These are phyloP conservation scores for Solea senegalensis DNA, from an alignment of 2,113 vertebrate genomes.

Conservation along the genomic window DNA sequence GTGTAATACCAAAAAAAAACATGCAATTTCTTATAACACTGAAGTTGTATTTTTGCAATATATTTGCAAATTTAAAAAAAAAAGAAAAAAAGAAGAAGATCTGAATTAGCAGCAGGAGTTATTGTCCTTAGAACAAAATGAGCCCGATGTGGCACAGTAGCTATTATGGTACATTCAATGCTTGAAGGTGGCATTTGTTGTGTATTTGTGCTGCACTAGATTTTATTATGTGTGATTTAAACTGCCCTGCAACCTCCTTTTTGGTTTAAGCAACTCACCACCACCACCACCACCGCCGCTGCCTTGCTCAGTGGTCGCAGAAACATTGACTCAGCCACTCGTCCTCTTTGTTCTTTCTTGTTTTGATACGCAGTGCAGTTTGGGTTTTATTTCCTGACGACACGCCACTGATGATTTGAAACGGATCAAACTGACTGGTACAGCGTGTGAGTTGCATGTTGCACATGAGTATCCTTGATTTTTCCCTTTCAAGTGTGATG, in stretches of 20 bases:
- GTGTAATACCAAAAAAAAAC: conserved; percentile 40
- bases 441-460: no score
- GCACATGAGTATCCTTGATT: no score
- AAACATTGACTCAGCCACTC: conserved; percentile 34
- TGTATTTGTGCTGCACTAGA: conserved; percentile 70
- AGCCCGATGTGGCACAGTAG: conserved; percentile 69
- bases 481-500: no score
- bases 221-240: conserved; percentile 64
- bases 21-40: conserved; percentile 58
- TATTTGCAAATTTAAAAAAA: conserved; percentile 45
- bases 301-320: conserved; percentile 30
- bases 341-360: conserved; percentile 43
- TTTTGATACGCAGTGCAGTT: conserved; percentile 12
- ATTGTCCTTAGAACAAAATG: conserved; percentile 68
- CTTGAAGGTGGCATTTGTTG: conserved; percentile 69
- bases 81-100: conserved; percentile 33
- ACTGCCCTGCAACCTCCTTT: conserved; percentile 29
- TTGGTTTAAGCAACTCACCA: conserved; percentile 41
- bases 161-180: conserved; percentile 65
- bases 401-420: no score
- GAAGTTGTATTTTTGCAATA: conserved; percentile 61
- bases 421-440: no score
- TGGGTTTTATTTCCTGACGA: conserved; percentile 22
- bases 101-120: conserved; percentile 65
- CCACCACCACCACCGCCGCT: conserved; percentile 9